These are phyloP conservation scores for Centroberyx gerrardi DNA, from an alignment of 2,797 vertebrate species.

Conservation along the genomic window DNA sequence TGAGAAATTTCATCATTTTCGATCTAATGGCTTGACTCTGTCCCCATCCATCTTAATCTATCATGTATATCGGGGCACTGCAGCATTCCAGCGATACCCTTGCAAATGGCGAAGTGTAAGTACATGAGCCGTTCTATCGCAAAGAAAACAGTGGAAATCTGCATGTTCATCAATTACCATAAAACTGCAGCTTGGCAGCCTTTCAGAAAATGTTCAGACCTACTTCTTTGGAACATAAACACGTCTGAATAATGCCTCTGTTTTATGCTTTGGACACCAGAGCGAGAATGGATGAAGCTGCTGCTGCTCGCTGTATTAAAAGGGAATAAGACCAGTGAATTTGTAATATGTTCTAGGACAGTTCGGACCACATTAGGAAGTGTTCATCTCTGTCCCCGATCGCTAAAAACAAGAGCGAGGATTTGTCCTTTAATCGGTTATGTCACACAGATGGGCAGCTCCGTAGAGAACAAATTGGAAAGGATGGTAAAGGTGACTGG, in stretches of 20 bases:
- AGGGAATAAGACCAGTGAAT: too few relatives aligned
- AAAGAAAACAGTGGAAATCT: slow-evolving; percentile 52
- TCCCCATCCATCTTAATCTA: slow-evolving; percentile 58
- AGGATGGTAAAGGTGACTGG: slow-evolving; percentile 5
- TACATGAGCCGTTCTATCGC: slow-evolving; percentile 19
- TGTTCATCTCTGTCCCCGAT: slow-evolving; percentile 1
- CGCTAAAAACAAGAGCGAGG: slow-evolving; percentile 1
- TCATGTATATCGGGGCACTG: slow-evolving; percentile 38
- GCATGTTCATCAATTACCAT: slow-evolving; percentile 54
- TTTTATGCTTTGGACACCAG: slow-evolving; percentile 25
- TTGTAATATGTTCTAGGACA: too few relatives aligned
- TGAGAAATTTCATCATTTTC: slow-evolving; percentile 35
- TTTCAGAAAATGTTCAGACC: slow-evolving; percentile 34
- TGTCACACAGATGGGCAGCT: neutral
- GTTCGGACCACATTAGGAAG: too few relatives aligned
- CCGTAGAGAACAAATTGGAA: slow-evolving; percentile 1
- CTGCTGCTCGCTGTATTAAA: neutral
- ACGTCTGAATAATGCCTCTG: slow-evolving; percentile 33
- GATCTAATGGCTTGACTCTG: slow-evolving; percentile 27
- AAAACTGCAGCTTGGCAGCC: slow-evolving; percentile 41
- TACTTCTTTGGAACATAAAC: slow-evolving; percentile 32
- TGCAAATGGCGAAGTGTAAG: slow-evolving; percentile 18
- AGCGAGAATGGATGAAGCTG: neutral
- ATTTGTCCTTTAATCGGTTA: slow-evolving; percentile 33
- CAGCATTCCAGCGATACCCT: slow-evolving; percentile 35